Conservation (phyloP, 2,113 vertebrate species). For the Zapornia atra region DNA sequence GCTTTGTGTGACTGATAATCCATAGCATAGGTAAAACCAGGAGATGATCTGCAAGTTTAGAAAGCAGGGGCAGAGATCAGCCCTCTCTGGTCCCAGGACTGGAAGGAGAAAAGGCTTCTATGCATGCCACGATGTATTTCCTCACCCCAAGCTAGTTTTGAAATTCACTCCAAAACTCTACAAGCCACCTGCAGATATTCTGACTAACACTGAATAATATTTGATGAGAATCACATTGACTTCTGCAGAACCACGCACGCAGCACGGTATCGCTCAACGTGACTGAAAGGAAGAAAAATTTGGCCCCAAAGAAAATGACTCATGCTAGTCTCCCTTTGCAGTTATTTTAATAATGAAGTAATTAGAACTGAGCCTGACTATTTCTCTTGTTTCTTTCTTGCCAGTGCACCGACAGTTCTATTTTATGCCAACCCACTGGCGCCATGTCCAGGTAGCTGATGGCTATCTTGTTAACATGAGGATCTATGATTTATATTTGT, state of each 20-base stretch:
- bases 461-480: not conserved
- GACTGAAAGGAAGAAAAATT: conserved; percentile 33
- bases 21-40: fast-evolving
- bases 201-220: not conserved
- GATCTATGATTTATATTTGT: not conserved
- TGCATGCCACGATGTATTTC: not conserved
- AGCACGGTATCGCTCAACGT: not conserved
- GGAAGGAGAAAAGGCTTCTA: not conserved
- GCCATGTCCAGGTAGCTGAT: not conserved
- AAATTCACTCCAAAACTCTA: not conserved
- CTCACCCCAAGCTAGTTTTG: not conserved
- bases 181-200: not conserved
- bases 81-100: not conserved
- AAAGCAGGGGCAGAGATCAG: not conserved
- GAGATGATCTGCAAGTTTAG: not conserved
- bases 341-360: conserved; percentile 32
- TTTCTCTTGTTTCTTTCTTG: not conserved
- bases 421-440: not conserved
- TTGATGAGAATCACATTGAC: not conserved
- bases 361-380: not conserved
- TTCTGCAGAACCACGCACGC: not conserved
- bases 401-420: not conserved
- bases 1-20: not conserved
- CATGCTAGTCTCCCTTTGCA: conserved; percentile 9
- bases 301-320: conserved; percentile 49